These are phyloP conservation scores for Drosophila greeni DNA, from an alignment of 2,888 invertebrate species.

Conservation along the genomic window DNA sequence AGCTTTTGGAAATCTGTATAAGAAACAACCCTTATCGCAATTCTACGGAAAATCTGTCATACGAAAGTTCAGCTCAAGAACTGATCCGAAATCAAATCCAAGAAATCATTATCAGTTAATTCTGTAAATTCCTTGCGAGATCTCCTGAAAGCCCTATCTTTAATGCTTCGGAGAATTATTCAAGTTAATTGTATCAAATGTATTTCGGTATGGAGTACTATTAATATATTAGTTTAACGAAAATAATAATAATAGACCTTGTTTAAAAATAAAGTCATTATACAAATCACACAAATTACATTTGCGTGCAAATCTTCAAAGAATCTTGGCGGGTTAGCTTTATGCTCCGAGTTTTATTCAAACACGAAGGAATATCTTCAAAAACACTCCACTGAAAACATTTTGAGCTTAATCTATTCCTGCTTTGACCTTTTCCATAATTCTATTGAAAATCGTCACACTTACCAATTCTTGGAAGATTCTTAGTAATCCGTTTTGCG, in stretches of 20 bases:
- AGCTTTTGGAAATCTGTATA: neutral
- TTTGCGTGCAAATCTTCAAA: constrained; percentile 5
- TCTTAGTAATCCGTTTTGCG: constrained; percentile 56
- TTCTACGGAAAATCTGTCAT: neutral
- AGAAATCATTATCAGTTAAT: constrained; percentile 1
- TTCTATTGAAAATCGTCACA: constrained; percentile 21
- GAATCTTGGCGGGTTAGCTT: neutral
- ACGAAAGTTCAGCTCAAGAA: neutral
- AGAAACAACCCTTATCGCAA: constrained; percentile 9
- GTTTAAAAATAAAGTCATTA: constrained; percentile 5
- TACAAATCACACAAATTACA: neutral
- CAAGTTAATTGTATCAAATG: neutral
- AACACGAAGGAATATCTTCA: neutral
- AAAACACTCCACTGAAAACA: neutral
- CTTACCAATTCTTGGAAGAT: constrained; percentile 63
- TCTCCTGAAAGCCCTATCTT: neutral
- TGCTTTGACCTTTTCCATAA: neutral
- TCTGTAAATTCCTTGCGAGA: constrained; percentile 1
- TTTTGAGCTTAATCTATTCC: neutral
- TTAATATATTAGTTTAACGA: neutral
- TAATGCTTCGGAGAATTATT: neutral
- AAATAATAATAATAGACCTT: neutral
- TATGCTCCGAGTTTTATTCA: neutral
- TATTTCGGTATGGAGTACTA: neutral
- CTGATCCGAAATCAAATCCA: neutral